Conservation (phyloP, 2,113 vertebrate species). For the Phylloscopus trochilus region DNA sequence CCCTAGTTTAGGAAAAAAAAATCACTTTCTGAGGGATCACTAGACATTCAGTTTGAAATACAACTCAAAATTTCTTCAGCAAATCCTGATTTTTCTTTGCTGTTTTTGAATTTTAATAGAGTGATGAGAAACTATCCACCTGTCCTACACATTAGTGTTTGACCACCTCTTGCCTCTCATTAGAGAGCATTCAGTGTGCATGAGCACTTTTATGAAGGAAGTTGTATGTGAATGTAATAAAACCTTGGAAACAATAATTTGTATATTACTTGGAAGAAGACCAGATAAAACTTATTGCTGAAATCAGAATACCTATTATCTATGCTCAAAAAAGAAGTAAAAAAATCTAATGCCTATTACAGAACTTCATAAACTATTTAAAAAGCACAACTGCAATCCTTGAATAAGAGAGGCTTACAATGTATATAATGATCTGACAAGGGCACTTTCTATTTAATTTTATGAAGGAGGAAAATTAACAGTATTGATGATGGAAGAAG, state of each 20-base stretch:
- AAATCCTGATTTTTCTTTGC: neutral
- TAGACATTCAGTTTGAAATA: neutral
- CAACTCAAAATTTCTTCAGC: neutral
- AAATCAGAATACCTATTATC: neutral
- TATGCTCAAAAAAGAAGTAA: neutral
- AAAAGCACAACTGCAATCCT: neutral
- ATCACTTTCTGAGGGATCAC: neutral
- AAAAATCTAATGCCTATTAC: neutral
- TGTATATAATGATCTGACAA: neutral
- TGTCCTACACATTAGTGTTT: fast-evolving
- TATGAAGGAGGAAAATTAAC: neutral
- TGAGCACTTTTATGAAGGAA: neutral
- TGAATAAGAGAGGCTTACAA: neutral
- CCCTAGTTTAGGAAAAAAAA: neutral
- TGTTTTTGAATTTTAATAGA: neutral
- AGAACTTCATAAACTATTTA: neutral
- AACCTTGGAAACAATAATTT: neutral
- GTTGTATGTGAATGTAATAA: neutral
- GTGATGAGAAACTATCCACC: neutral
- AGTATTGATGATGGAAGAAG: neutral
- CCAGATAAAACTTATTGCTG: neutral
- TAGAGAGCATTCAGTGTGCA: neutral
- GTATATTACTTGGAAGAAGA: neutral
- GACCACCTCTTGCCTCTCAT: neutral
- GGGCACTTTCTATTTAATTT: neutral